Conservation (phyloP, 2,888 invertebrate species). For the Blastobasis adustella region DNA sequence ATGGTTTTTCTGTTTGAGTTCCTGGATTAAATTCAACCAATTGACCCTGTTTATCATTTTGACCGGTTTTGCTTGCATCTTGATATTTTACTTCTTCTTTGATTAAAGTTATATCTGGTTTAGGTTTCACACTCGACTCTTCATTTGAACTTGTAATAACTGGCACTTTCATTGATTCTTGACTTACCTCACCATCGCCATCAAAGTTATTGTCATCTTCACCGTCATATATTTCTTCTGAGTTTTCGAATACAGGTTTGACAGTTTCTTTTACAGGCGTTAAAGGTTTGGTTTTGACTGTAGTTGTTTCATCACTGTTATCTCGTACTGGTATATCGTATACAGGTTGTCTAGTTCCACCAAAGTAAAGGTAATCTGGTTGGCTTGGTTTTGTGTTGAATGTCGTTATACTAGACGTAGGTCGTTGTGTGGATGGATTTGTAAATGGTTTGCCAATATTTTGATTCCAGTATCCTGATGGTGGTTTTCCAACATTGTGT, state of each 20-base stretch:
- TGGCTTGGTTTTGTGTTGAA: constrained; percentile 37
- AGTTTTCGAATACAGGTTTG: constrained; percentile 57
- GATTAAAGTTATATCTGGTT: constrained; percentile 28
- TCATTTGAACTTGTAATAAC: constrained; percentile 55
- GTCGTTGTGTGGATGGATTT: constrained; percentile 35
- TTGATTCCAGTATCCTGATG: constrained; percentile 51
- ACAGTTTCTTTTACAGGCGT: constrained; percentile 26
- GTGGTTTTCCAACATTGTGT: constrained; percentile 53
- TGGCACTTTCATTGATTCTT: constrained; percentile 65
- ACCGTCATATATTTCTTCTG: constrained; percentile 64
- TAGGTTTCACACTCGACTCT: constrained; percentile 9
- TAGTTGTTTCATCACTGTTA: constrained; percentile 53
- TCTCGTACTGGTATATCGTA: constrained; percentile 67
- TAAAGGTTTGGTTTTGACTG: constrained; percentile 18
- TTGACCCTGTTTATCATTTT: constrained; percentile 28
- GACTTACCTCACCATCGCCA: constrained; percentile 60
- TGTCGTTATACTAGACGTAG: constrained; percentile 22
- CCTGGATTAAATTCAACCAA: constrained; percentile 44
- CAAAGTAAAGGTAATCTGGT: constrained; percentile 50
- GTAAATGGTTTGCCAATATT: constrained; percentile 56
- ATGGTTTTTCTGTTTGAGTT: constrained; percentile 69
- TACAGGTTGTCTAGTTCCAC: constrained; percentile 46
- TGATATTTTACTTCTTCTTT: constrained; percentile 31
- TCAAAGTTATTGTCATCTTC: constrained; percentile 42
- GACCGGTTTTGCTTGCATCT: constrained; percentile 12